Percentiles rank a stretch among this genome's conserved stretches.
phyloP scores from a whole-genome alignment of 30 jellyfish, hydroid and myxozoan species.

The Turritopsis dohrnii region DNA sequence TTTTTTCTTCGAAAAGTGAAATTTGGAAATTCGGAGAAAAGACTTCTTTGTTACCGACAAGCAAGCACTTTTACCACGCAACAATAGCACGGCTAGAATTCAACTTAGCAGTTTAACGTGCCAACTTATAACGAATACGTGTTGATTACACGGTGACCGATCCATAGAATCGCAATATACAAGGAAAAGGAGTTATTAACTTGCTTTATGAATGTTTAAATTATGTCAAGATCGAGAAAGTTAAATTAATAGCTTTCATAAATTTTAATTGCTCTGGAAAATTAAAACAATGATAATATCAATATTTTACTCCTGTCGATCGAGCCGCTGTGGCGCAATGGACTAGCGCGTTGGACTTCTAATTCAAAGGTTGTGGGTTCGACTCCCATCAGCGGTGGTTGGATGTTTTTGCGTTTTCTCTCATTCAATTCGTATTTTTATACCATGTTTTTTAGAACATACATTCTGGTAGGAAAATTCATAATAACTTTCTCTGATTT shows the following conservation, averaged over 20 bases:
- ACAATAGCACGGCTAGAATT: neutral
- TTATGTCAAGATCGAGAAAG: no score
- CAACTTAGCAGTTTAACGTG: neutral
- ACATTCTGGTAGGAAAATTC: no score
- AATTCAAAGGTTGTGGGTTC: neutral
- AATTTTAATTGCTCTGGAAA: no score
- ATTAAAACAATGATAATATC: no score
- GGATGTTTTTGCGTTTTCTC: neutral
- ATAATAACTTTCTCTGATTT: no score
- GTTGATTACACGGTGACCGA: neutral
- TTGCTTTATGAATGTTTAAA: no score
- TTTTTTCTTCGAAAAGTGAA: neutral
- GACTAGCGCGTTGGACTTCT: neutral
- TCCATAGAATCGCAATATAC: neutral
- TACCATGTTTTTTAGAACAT: no score
- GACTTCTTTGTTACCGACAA: neutral
- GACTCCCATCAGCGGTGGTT: neutral
- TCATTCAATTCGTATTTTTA: no score
- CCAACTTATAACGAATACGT: neutral
- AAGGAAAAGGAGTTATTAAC: neutral
- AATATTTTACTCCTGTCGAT: no score
- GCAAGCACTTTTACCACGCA: neutral
- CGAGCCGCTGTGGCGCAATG: neutral
- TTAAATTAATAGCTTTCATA: no score
- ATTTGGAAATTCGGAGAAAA: neutral